phyloP scores from a whole-genome alignment of 2,113 vertebrate genomes.

The Sarotherodon lohbergeri region DNA sequence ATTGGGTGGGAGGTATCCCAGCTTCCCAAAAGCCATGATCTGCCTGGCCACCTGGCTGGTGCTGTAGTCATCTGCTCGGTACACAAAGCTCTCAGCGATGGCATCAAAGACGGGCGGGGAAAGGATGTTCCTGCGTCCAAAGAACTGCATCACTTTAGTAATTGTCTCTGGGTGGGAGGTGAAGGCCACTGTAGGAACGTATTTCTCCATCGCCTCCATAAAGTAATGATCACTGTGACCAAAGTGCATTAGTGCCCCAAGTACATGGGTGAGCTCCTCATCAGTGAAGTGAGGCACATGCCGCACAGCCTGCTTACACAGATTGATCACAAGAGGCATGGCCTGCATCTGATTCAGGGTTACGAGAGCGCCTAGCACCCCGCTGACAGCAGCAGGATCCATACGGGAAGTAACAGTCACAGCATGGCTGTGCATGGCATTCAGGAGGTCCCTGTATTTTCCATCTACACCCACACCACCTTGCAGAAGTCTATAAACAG shows the following conservation, averaged over 20 bases:
- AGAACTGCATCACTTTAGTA: constrained; percentile 78
- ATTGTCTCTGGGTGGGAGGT: constrained; percentile 72
- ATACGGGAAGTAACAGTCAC: constrained; percentile 56
- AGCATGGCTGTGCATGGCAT: constrained; percentile 72
- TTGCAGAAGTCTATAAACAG: constrained; percentile 78
- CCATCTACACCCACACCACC: constrained; percentile 29
- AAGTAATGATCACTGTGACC: constrained; percentile 77
- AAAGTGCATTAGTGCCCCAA: constrained; percentile 82
- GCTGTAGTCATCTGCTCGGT: constrained; percentile 75
- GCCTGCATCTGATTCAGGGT: constrained; percentile 73
- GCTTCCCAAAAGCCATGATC: constrained; percentile 80
- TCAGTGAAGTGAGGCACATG: constrained; percentile 75
- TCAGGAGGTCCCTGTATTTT: constrained; percentile 72
- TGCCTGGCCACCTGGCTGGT: constrained; percentile 77
- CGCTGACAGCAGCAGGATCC: constrained; percentile 65
- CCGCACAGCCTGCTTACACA: constrained; percentile 77
- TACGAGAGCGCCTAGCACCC: constrained; percentile 75
- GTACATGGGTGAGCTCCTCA: constrained; percentile 74
- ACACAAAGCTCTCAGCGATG: constrained; percentile 81
- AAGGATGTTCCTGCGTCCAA: constrained; percentile 72
- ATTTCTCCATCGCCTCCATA: constrained; percentile 75
- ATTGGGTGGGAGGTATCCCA: constrained; percentile 85
- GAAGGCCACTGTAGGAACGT: constrained; percentile 53
- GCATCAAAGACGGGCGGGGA: constrained; percentile 78
- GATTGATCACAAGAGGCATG: constrained; percentile 74